Conservation (phyloP, 2,888 invertebrate species). For the Chrysotoxum bicinctum region DNA sequence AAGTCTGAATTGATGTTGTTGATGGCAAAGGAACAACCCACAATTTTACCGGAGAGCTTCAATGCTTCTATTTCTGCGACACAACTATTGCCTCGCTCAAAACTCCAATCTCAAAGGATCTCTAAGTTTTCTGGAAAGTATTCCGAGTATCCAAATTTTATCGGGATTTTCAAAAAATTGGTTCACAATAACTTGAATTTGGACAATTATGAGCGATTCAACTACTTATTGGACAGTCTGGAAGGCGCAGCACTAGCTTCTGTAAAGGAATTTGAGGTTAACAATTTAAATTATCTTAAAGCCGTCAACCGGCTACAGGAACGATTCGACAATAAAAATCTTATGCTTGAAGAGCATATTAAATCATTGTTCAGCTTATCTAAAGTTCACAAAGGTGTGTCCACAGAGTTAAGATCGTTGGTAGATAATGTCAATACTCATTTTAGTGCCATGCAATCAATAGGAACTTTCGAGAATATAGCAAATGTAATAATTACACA, state of each 20-base stretch:
- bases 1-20: not conserved
- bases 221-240: not conserved
- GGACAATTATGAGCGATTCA: conserved; percentile 2
- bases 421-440: not conserved
- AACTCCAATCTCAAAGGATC: conserved; percentile 2
- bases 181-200: not conserved
- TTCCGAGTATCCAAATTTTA: conserved; percentile 11
- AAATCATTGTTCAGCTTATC: not conserved
- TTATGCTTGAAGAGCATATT: not conserved
- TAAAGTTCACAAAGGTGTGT: not conserved
- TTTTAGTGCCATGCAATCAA: not conserved
- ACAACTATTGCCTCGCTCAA: not conserved
- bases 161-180: not conserved
- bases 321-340: not conserved
- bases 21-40: not conserved
- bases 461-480: not conserved
- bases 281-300: not conserved
- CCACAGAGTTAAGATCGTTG: not conserved
- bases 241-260: not conserved
- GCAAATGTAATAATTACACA: not conserved
- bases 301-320: not conserved
- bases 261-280: not conserved
- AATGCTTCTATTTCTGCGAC: not conserved
- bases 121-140: conserved; percentile 3
- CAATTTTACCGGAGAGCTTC: not conserved